phyloP scores from a whole-genome alignment of 1,140 invertebrate species.

The Penaeus vannamei region DNA sequence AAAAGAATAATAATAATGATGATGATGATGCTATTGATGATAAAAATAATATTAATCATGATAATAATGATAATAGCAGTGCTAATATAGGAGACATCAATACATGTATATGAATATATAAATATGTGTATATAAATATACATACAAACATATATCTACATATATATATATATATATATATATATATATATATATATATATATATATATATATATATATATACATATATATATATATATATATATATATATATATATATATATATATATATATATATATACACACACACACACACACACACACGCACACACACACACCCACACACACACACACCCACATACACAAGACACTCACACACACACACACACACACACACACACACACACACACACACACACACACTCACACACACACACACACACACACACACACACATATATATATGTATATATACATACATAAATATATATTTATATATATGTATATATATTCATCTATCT shows the following conservation, averaged over 20 bases:
- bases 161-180: not conserved
- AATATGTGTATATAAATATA: not conserved
- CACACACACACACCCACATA: too few species aligned
- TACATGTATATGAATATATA: not conserved
- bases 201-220: slow-evolving; percentile 18
- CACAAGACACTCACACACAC: too few species aligned
- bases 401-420: too few species aligned
- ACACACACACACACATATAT: too few species aligned
- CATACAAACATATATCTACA: not conserved
- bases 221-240: slow-evolving; percentile 9
- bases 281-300: not conserved
- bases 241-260: slow-evolving; percentile 3
- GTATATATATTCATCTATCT: too few species aligned
- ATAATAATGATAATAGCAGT: not conserved
- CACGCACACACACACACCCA: too few species aligned
- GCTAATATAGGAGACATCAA: not conserved
- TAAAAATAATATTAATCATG: not conserved
- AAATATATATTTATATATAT: too few species aligned
- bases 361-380: too few species aligned
- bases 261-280: slow-evolving; percentile 22
- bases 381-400: too few species aligned
- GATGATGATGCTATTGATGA: not conserved
- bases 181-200: slow-evolving; percentile 1
- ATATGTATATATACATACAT: too few species aligned
- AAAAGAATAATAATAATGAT: not conserved